Percentiles rank a stretch among this genome's conserved stretches.
Conservation (phyloP, 2,113 vertebrate genomes). For the Pelodiscus sinensis region DNA sequence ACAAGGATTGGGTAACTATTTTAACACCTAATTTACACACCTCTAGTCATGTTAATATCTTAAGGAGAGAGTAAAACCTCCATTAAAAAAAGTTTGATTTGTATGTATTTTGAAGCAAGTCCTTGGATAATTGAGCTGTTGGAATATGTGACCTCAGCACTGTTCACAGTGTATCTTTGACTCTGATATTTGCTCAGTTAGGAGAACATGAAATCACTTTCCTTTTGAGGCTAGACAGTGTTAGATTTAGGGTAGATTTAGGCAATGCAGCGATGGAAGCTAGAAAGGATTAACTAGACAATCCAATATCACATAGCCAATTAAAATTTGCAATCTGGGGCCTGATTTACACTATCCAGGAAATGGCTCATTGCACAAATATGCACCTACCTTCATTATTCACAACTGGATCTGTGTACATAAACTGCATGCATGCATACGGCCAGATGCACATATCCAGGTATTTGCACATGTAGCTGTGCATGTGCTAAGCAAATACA, state of each 20-base stretch:
- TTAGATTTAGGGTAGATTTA: constrained; percentile 21
- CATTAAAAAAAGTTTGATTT: background rate
- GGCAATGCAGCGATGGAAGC: background rate
- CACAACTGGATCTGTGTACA: background rate
- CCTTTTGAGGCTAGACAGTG: background rate
- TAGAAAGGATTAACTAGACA: background rate
- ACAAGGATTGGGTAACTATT: background rate
- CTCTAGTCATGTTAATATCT: background rate
- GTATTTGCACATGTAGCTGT: background rate
- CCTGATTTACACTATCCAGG: background rate
- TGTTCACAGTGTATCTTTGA: constrained; percentile 13
- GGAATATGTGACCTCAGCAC: background rate
- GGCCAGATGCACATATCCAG: background rate
- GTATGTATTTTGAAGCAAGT: background rate
- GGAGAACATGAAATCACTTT: constrained; percentile 17
- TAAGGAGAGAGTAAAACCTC: background rate
- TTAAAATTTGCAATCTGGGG: background rate
- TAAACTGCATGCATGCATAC: too few relatives aligned
- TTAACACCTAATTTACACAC: background rate
- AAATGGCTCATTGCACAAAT: background rate
- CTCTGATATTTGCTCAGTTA: constrained; percentile 4
- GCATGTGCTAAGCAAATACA: background rate
- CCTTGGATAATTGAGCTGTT: background rate
- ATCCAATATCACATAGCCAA: background rate
- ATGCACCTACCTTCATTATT: background rate